A percentile compares a stretch with the other conserved stretches of the same genome.
Conservation (phyloP, 2,797 vertebrate species). For the Oryzias sinensis region DNA sequence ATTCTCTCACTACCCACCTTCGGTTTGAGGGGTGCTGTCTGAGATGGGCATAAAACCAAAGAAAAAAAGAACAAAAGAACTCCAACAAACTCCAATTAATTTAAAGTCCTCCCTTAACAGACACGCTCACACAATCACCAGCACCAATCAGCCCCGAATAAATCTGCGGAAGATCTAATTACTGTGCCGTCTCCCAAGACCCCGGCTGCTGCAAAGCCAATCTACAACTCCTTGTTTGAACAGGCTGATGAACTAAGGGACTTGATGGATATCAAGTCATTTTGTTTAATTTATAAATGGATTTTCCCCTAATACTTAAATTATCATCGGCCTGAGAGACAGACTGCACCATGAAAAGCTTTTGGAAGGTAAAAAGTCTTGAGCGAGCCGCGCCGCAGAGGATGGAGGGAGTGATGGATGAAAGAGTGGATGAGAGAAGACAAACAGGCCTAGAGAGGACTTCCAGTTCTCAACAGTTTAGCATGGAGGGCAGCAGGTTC, state of each 20-base stretch:
- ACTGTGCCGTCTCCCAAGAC: constrained; percentile 95
- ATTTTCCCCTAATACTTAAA: constrained; percentile 99
- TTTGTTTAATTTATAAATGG: constrained; percentile 99
- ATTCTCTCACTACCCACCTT: too few relatives aligned
- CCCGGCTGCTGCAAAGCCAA: constrained; percentile 86
- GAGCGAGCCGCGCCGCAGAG: constrained; percentile 30
- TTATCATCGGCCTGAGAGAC: constrained; percentile 90
- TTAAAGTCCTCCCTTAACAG: constrained; percentile 74
- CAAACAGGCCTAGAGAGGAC: constrained; percentile 25
- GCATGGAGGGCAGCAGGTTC: too few relatives aligned
- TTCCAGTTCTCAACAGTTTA: background rate
- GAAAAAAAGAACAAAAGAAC: background rate
- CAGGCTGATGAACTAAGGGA: constrained; percentile 99
- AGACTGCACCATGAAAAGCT: constrained; percentile 12
- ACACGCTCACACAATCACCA: constrained; percentile 21
- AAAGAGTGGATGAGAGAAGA: constrained; percentile 8
- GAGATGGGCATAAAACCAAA: background rate
- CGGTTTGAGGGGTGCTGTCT: too few relatives aligned
- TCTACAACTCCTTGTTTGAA: constrained; percentile 89
- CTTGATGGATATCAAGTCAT: constrained; percentile 99
- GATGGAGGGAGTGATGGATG: constrained; percentile 27
- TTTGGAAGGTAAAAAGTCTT: constrained; percentile 36
- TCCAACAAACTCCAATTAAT: constrained; percentile 95
- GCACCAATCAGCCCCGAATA: constrained; percentile 96
- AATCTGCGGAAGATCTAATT: constrained; percentile 99